Percentiles rank a stretch among this genome's conserved stretches.
Conservation (phyloP, 2,888 invertebrate species). For the Melangyna quadrimaculata region DNA sequence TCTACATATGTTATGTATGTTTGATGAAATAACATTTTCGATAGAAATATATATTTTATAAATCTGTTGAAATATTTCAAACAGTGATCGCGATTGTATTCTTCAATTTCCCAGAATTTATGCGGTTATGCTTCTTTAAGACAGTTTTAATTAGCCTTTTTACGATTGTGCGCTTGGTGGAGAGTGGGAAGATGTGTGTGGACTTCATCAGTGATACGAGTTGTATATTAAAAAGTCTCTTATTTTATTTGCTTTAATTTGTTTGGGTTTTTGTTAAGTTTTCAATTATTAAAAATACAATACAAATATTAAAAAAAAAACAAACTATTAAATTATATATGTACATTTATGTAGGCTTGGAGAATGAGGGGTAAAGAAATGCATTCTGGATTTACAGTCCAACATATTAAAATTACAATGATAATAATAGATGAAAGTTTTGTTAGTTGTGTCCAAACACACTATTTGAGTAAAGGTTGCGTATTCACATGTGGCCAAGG, state of each 20-base stretch:
- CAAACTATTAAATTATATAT: too few relatives aligned
- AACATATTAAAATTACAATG: too few relatives aligned
- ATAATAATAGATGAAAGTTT: too few relatives aligned
- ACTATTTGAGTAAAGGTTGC: too few relatives aligned
- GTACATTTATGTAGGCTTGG: too few relatives aligned
- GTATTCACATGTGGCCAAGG: too few relatives aligned
- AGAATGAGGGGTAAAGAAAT: too few relatives aligned
- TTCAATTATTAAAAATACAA: neutral
- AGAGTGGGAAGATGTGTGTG: constrained; percentile 3
- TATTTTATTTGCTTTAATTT: neutral
- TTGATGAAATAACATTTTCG: constrained; percentile 61
- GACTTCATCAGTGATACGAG: neutral
- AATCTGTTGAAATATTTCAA: constrained; percentile 73
- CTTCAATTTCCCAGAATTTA: constrained; percentile 81
- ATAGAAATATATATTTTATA: constrained; percentile 59
- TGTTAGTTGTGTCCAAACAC: too few relatives aligned
- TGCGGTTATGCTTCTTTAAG: constrained; percentile 78
- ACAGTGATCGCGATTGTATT: constrained; percentile 79
- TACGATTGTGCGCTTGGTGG: constrained; percentile 73
- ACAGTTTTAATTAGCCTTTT: constrained; percentile 81
- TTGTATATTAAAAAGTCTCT: neutral
- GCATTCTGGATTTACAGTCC: too few relatives aligned
- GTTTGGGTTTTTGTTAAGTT: neutral
- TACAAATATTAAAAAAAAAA: too few relatives aligned
- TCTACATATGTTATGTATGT: too few relatives aligned